phyloP scores from a whole-genome alignment of 2,888 invertebrate species.

The Brachyptera putata region DNA sequence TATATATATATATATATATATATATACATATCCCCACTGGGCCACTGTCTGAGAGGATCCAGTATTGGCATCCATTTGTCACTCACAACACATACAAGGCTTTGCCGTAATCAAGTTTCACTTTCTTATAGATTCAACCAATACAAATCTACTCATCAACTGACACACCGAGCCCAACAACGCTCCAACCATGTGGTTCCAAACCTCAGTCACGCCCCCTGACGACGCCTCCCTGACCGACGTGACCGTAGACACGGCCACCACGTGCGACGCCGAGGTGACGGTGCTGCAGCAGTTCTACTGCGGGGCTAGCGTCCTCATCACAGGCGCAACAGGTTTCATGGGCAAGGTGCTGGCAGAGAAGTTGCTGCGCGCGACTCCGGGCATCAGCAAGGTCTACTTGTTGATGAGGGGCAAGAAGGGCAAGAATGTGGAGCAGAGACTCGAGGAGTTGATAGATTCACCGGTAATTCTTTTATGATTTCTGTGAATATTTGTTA shows the following conservation, averaged over 20 bases:
- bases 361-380: not conserved
- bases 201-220: not conserved
- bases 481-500: too few species aligned
- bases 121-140: too few species aligned
- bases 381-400: not conserved
- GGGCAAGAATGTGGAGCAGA: not conserved
- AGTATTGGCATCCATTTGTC: too few species aligned
- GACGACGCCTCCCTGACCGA: not conserved
- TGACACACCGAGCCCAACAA: too few species aligned
- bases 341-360: constrained; percentile 1
- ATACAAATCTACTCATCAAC: too few species aligned
- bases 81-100: too few species aligned
- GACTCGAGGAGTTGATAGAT: not conserved
- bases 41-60: too few species aligned
- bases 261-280: not conserved
- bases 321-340: too few species aligned
- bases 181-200: constrained; percentile 2
- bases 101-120: too few species aligned
- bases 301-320: not conserved
- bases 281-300: not conserved
- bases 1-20: too few species aligned
- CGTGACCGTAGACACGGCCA: not conserved
- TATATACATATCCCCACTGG: too few species aligned
- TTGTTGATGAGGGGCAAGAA: not conserved
- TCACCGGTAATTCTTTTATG: not conserved